Evolutionary conservation across 1,140 invertebrate species (phyloP).

Genomic region (Delia radicum): DNA sequence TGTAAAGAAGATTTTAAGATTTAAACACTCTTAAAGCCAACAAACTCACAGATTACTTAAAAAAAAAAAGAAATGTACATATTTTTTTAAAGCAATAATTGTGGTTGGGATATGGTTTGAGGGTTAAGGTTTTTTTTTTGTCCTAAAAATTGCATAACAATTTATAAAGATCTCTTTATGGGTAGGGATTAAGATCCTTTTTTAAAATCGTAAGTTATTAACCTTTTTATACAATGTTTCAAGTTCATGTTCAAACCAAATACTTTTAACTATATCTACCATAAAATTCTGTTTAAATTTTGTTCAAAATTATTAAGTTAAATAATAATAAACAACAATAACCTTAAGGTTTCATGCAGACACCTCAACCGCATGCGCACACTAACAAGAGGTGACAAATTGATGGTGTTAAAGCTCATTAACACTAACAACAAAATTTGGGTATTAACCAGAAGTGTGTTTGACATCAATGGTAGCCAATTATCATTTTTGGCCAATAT

Average conservation of each 20-base stretch:
- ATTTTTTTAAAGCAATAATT: no score
- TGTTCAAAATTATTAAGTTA: neutral
- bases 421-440: slow-evolving; percentile 29
- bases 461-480: neutral
- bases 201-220: neutral
- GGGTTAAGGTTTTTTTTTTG: no score
- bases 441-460: neutral
- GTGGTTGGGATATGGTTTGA: no score
- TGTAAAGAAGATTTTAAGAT: neutral
- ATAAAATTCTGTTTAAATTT: neutral
- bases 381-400: slow-evolving; percentile 56
- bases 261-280: neutral
- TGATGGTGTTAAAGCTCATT: slow-evolving; percentile 56
- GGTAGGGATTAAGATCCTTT: no score
- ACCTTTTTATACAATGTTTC: neutral
- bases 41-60: neutral
- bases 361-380: slow-evolving; percentile 10
- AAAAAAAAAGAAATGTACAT: no score
- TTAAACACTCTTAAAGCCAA: neutral
- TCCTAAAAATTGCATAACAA: no score
- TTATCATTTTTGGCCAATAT: neutral
- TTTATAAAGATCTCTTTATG: no score
- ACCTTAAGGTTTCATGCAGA: neutral
- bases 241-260: neutral
- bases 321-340: neutral